Evolutionary conservation across 2,113 vertebrate species (phyloP), one percentile per base, ranked within the genome.

Genomic region (Thalassoma bifasciatum): DNA sequence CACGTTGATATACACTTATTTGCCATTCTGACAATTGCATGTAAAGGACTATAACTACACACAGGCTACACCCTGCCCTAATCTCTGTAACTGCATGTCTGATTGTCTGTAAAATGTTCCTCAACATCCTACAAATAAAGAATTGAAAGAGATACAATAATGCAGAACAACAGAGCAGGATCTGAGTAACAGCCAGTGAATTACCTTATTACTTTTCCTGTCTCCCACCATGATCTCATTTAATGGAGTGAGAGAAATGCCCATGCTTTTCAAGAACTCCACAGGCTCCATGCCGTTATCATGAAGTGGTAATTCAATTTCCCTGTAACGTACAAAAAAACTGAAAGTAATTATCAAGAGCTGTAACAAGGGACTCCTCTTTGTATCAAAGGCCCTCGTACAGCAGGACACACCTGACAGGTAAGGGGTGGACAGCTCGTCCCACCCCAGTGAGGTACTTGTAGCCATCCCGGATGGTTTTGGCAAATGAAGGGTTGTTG

Each of bases 181-280:
- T 12, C 4, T 12, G 47, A 67, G 22, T 10, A 26, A 66, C n/a
- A 66, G 36, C 44, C 38, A 49, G 0, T 17, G 17, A 37, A 59
- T 10, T 74, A 91, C 87, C 88, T 76, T 91, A 8, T 42, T 76
- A 60, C 49, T 60, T 42, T 53, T 53, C 9, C 5, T 2, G 2
- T 63, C 60, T 57, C 83, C 75, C 23, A 54, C 59, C 22, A 64
- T 61, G 13, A 86, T 73, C 1, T 95, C 91, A 2, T 85, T 87
- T 22, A 95, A 77, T 2, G 92, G 91, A 6, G 90, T 92, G n/a
- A 95, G 90, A 40, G 93, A 93, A 80, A 95, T 94, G 51, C 95
- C 95, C 93, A 95, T 95, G 86, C 92, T 94, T 65, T 91, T 95
- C 68, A 95, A 77, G 81, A 95, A 94, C 89, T 95, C 94, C 30